A percentile compares a stretch with the other conserved stretches of the same genome.
Evolutionary conservation across 1,140 invertebrate species (phyloP).

Genomic region (Drosophila sproati): DNA sequence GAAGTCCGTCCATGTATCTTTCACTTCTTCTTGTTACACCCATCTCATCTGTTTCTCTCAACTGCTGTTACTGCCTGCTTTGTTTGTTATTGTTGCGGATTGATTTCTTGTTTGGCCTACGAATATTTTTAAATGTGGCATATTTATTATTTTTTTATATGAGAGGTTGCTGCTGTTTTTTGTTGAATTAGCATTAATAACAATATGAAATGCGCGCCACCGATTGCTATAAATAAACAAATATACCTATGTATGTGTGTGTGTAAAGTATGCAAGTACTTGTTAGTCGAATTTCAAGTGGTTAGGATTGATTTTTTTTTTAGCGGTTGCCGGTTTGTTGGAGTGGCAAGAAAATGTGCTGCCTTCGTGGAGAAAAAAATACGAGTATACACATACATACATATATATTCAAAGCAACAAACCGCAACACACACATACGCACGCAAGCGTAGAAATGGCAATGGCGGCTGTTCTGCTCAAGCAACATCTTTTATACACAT

Average conservation of each 20-base stretch:
- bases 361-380: slow-evolving; percentile 7
- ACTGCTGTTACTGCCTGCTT: slow-evolving; percentile 26
- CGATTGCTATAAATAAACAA: slow-evolving; percentile 53
- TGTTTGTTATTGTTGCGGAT: slow-evolving; percentile 58
- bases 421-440: slow-evolving; percentile 11
- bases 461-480: slow-evolving; percentile 39
- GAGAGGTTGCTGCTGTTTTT: slow-evolving; percentile 23
- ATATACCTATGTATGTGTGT: slow-evolving; percentile 10
- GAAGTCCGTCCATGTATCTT: slow-evolving; percentile 4
- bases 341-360: slow-evolving; percentile 27
- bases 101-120: slow-evolving; percentile 57
- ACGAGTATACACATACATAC: not conserved
- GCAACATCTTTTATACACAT: slow-evolving; percentile 52
- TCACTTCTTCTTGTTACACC: slow-evolving; percentile 2
- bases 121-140: slow-evolving; percentile 51
- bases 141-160: slow-evolving; percentile 32
- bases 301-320: slow-evolving; percentile 36
- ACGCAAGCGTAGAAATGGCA: slow-evolving; percentile 20
- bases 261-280: slow-evolving; percentile 24
- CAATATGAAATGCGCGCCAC: slow-evolving; percentile 45
- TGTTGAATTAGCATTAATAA: slow-evolving; percentile 73
- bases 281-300: slow-evolving; percentile 39
- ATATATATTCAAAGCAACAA: slow-evolving; percentile 14
- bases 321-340: not conserved
- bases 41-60: not conserved